Base-by-base conservation (phyloP, 2,113 vertebrate species). In the Climacteris rufus region DNA sequence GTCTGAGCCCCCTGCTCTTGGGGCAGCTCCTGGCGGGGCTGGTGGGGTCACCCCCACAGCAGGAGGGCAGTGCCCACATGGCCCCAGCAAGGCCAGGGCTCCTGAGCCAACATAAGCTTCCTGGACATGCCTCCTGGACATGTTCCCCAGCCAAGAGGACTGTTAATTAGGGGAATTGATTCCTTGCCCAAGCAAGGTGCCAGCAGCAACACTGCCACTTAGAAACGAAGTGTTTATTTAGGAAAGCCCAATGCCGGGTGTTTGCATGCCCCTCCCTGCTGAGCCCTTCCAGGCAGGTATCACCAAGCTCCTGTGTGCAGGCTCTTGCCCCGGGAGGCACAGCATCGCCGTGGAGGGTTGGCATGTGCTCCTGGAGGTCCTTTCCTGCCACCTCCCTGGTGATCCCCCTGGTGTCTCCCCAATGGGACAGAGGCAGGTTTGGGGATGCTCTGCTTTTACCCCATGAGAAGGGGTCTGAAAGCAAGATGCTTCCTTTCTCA, bases 81-180 rank as follows among this genome's bases (percentile, higher is more conserved):
- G 33, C 30, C 45, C 16, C 65, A 59, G 27, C 0, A 1, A 63
- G 49, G 30, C 42, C 6, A 4, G 30, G 31, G 27, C 30, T 63
- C 37, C 61, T 18, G 3, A 47, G 23, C 37, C 33, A 2, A 39
- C 42, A 9, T 11, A n/a, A n/a, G 42, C 42, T 15, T 42, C 13
- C 31, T 0, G 0, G 71, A 33, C 33, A 3, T 6, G 20, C 15
- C 31, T 69, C 23, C 37, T 0, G 1, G 70, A 13, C 28, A 5
- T 3, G 22, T 28, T 28, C 83, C 71, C 42, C 35, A 23, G 4
- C 3, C 30, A 79, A 13, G 0, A 0, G 53, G 23, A 35, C 22
- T 24, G 9, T 28, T 40, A 16, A 50, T 50, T 7, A 44, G 25
- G 22, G 52, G 49, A 88, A 76, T 1, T 4, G 2, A 52, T 28